These are phyloP conservation scores for Sceloporus undulatus DNA, from an alignment of 2,113 vertebrate species.

Conservation along the genomic window DNA sequence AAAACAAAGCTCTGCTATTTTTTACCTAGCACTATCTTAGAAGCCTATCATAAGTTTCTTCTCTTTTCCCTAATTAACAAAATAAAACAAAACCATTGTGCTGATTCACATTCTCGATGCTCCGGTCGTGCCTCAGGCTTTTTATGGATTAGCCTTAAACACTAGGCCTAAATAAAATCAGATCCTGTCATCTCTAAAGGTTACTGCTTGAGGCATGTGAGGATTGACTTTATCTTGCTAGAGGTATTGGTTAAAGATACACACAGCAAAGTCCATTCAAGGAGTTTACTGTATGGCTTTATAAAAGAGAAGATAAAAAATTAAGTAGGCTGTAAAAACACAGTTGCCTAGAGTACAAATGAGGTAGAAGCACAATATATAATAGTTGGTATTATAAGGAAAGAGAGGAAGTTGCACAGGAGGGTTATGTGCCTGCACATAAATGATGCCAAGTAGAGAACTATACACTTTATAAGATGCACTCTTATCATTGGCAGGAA, in stretches of 20 bases:
- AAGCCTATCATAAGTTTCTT: no score
- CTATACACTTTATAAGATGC: no score
- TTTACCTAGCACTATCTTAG: constrained; percentile 37
- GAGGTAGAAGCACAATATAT: neutral
- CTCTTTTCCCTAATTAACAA: no score
- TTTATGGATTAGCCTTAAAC: no score
- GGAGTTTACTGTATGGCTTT: neutral
- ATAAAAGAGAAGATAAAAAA: neutral
- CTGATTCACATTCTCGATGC: no score
- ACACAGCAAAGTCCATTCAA: neutral
- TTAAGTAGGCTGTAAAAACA: no score
- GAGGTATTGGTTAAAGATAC: neutral
- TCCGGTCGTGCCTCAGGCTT: no score
- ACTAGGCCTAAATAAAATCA: neutral
- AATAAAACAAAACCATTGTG: no score
- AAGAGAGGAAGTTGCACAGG: neutral
- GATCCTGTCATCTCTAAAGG: neutral
- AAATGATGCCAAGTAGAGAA: no score
- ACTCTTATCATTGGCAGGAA: no score
- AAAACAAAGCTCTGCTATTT: constrained; percentile 43
- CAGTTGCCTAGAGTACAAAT: no score
- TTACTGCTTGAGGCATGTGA: neutral
- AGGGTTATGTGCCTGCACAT: neutral
- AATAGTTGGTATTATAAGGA: no score
- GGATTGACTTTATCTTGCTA: neutral